Evolutionary conservation across 2,888 invertebrate genomes (phyloP).

Genomic region (Brenthis hecate): DNA sequence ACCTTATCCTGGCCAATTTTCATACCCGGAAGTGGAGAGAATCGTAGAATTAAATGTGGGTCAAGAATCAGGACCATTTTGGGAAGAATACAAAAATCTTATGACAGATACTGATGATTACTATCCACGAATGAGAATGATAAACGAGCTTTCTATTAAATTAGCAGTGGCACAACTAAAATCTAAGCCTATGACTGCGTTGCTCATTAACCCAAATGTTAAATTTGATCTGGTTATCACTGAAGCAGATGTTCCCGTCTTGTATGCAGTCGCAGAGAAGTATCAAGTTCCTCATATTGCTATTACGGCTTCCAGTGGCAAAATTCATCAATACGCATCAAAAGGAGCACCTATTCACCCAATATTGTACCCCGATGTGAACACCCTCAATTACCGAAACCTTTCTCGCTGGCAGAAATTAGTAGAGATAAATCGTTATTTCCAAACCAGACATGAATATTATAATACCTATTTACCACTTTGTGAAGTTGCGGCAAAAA

Average conservation of each 20-base stretch:
- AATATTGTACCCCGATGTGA: slow-evolving; percentile 74
- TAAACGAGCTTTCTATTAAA: slow-evolving; percentile 64
- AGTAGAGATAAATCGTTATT: slow-evolving; percentile 58
- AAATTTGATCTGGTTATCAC: slow-evolving; percentile 82
- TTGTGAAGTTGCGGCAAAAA: slow-evolving; percentile 65
- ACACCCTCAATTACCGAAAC: slow-evolving; percentile 66
- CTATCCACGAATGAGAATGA: slow-evolving; percentile 54
- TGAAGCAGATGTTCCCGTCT: slow-evolving; percentile 77
- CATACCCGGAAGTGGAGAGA: slow-evolving; percentile 59
- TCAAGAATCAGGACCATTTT: slow-evolving; percentile 60
- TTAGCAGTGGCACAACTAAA: slow-evolving; percentile 67
- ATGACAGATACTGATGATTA: slow-evolving; percentile 67
- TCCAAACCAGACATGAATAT: slow-evolving; percentile 63
- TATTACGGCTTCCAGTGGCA: slow-evolving; percentile 75
- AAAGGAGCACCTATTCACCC: slow-evolving; percentile 81
- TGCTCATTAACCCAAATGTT: slow-evolving; percentile 66
- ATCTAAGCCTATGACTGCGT: slow-evolving; percentile 67
- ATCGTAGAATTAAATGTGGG: slow-evolving; percentile 70
- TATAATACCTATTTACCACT: slow-evolving; percentile 63
- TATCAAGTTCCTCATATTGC: slow-evolving; percentile 80
- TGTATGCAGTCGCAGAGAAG: slow-evolving; percentile 77
- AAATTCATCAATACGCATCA: slow-evolving; percentile 72
- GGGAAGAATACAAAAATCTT: slow-evolving; percentile 65
- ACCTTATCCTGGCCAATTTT: slow-evolving; percentile 69
- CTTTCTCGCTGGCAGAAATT: slow-evolving; percentile 68